phyloP scores from a whole-genome alignment of 2,113 vertebrate genomes.

The Herpailurus yagouaroundi region DNA sequence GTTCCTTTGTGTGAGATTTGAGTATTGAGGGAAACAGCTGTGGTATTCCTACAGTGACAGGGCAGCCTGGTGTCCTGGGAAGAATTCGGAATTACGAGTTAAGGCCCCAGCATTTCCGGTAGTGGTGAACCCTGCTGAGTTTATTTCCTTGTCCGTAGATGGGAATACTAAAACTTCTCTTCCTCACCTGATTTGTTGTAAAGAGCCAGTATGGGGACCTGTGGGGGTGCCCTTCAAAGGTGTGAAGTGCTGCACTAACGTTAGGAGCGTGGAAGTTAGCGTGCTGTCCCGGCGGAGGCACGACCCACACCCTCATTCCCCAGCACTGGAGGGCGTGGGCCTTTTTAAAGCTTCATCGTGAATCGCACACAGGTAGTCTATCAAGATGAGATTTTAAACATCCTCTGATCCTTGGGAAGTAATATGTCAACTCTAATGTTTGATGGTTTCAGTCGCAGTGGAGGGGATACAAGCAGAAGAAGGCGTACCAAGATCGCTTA shows the following conservation, averaged over 20 bases:
- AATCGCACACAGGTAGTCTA: not conserved
- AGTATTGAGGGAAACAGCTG: not conserved
- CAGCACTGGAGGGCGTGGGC: not conserved
- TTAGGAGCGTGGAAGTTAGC: no score
- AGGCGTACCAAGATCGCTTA: slow-evolving; percentile 90
- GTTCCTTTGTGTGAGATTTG: not conserved
- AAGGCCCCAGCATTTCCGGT: not conserved
- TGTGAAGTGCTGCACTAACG: not conserved
- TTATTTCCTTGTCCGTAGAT: not conserved
- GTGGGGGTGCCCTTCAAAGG: not conserved
- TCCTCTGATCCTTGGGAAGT: not conserved
- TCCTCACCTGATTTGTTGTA: not conserved
- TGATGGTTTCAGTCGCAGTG: slow-evolving; percentile 92
- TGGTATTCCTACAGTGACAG: not conserved
- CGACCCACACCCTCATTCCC: not conserved
- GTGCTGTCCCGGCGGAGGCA: not conserved
- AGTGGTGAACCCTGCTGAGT: not conserved
- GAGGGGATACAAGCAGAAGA: slow-evolving; percentile 95
- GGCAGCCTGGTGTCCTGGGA: not conserved
- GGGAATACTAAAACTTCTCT: not conserved
- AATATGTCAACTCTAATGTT: not conserved
- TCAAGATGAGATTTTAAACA: not conserved
- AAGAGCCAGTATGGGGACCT: not conserved
- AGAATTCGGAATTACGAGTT: not conserved
- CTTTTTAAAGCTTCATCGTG: not conserved